phyloP scores from a whole-genome alignment of 1,140 invertebrate genomes.

The Drusus annulatus region DNA sequence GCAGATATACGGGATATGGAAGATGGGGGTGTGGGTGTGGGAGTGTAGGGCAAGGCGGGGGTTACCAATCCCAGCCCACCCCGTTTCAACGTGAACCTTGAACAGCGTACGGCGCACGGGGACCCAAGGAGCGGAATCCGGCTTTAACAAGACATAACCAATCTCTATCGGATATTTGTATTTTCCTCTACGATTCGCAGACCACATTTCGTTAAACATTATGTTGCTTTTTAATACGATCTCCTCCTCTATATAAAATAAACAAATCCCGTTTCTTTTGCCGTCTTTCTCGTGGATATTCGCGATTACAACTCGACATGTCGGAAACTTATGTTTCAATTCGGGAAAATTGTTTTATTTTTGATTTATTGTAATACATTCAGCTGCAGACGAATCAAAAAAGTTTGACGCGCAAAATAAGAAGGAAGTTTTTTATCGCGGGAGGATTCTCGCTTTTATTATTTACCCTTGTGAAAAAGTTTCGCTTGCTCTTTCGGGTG shows the following conservation, averaged over 20 bases:
- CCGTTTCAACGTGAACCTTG: background rate
- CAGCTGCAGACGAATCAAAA: slow-evolving; percentile 6
- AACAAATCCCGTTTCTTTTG: background rate
- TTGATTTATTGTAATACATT: slow-evolving; percentile 22
- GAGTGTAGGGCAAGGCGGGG: background rate
- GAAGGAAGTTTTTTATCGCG: background rate
- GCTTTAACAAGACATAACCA: background rate
- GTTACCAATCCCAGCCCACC: background rate
- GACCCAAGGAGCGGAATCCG: background rate
- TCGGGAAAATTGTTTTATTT: background rate
- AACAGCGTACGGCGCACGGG: background rate
- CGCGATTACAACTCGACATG: background rate
- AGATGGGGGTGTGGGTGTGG: background rate
- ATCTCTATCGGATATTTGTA: slow-evolving; percentile 1
- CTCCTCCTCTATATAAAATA: background rate
- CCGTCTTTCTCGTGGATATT: background rate
- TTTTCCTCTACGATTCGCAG: too few relatives aligned
- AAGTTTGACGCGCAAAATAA: slow-evolving; percentile 26
- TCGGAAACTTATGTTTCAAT: slow-evolving; percentile 15
- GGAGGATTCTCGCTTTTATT: slow-evolving; percentile 5
- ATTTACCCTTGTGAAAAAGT: slow-evolving; percentile 20
- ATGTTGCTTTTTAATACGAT: background rate
- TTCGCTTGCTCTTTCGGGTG: background rate
- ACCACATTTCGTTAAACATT: background rate
- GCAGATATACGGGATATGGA: background rate